Percentiles rank a stretch among this genome's conserved stretches.
These are phyloP conservation scores for Uromys caudimaculatus DNA, from an alignment of 2,797 vertebrate genomes.

Conservation along the genomic window DNA sequence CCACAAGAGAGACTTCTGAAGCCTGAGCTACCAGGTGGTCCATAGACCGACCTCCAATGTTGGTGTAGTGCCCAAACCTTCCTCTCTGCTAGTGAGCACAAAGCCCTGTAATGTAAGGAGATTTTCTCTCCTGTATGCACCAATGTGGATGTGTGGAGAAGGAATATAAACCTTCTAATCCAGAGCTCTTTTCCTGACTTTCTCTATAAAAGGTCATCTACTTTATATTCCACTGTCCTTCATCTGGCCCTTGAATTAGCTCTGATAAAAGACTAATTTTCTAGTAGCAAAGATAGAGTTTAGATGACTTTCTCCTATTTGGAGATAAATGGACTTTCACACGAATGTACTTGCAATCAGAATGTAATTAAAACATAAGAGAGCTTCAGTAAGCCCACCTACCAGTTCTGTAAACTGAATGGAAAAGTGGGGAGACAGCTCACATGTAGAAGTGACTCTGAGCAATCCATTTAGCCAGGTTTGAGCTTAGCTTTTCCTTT, in stretches of 20 bases:
- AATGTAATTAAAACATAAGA: slow-evolving; percentile 64
- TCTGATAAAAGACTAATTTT: slow-evolving; percentile 72
- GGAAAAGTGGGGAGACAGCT: slow-evolving; percentile 11
- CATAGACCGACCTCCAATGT: not conserved
- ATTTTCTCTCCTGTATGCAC: not conserved
- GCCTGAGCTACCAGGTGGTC: not conserved
- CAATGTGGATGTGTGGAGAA: not conserved
- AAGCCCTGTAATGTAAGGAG: not conserved
- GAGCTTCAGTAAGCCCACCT: not conserved
- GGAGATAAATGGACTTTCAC: slow-evolving; percentile 63
- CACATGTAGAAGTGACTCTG: not conserved
- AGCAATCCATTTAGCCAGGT: not conserved
- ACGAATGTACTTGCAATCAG: slow-evolving; percentile 1
- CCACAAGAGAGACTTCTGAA: not conserved
- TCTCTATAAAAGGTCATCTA: slow-evolving; percentile 16
- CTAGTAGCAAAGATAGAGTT: slow-evolving; percentile 44
- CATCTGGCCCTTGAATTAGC: slow-evolving; percentile 57
- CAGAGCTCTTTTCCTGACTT: slow-evolving; percentile 27
- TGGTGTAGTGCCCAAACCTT: not conserved
- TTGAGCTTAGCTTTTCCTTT: not conserved
- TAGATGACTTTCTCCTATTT: slow-evolving; percentile 48
- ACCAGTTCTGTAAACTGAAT: not conserved
- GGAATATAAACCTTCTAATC: not conserved
- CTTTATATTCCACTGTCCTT: slow-evolving; percentile 42
- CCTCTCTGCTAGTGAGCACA: not conserved